phyloP scores from a whole-genome alignment of 2,888 invertebrate species.

The Penaeus monodon region DNA sequence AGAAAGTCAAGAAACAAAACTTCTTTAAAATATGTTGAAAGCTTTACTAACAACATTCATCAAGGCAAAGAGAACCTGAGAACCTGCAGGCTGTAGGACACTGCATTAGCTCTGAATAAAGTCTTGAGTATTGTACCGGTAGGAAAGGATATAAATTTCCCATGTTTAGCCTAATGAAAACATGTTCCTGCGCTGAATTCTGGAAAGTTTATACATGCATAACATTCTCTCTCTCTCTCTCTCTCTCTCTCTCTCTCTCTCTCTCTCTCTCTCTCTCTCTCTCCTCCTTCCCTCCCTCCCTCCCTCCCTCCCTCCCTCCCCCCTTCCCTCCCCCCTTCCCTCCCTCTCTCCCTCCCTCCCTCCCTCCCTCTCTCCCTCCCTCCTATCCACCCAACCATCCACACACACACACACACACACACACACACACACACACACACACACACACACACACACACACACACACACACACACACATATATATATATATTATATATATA shows the following conservation, averaged over 20 bases:
- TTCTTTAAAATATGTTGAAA: no score
- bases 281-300: background rate
- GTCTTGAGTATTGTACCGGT: no score
- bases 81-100: no score
- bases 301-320: background rate
- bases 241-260: background rate
- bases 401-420: no score
- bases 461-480: background rate
- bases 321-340: background rate
- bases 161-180: background rate
- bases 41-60: no score
- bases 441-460: conserved; percentile 31
- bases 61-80: no score
- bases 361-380: background rate
- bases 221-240: background rate
- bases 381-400: background rate
- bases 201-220: background rate
- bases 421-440: background rate
- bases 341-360: background rate
- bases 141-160: no score
- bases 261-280: background rate
- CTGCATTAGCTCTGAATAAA: no score
- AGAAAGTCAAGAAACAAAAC: no score
- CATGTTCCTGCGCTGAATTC: conserved; percentile 1
- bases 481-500: no score